These are phyloP conservation scores for Machaerirhynchus nigripectus DNA, from an alignment of 2,113 vertebrate species.

Conservation along the genomic window DNA sequence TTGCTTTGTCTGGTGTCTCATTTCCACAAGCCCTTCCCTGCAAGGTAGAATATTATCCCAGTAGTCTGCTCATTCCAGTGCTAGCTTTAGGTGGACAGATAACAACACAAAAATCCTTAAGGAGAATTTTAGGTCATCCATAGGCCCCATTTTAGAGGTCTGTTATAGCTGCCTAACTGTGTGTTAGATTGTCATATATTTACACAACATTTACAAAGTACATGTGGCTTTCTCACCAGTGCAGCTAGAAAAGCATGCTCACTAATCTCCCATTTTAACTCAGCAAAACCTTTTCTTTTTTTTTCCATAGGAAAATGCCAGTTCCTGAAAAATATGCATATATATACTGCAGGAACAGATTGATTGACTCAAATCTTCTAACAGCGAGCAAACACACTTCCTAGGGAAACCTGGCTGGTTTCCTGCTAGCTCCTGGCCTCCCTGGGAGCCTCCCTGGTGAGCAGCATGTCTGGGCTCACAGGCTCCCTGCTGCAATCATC, in stretches of 20 bases:
- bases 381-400: background rate
- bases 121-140: background rate
- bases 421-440: conserved; percentile 38
- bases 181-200: background rate
- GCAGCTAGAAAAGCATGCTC: background rate
- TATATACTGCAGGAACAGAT: conserved; percentile 21
- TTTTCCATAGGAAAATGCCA: conserved; percentile 21
- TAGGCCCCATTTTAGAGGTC: background rate
- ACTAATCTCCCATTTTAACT: background rate
- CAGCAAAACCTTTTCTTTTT: background rate
- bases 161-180: background rate
- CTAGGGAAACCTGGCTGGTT: conserved; percentile 47
- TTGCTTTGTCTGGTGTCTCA: background rate
- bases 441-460: conserved; percentile 23
- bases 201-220: background rate
- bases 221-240: background rate
- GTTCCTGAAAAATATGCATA: conserved; percentile 1
- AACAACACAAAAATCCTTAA: background rate
- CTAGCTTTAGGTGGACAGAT: background rate
- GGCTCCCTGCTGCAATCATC: background rate
- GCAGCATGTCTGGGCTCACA: background rate
- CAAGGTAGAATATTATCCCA: background rate
- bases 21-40: background rate
- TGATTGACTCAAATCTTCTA: conserved; percentile 9
- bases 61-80: background rate